Percentiles rank a stretch among this genome's conserved stretches.
Conservation (phyloP, 1,140 invertebrate genomes). For the Drosophila littoralis region DNA sequence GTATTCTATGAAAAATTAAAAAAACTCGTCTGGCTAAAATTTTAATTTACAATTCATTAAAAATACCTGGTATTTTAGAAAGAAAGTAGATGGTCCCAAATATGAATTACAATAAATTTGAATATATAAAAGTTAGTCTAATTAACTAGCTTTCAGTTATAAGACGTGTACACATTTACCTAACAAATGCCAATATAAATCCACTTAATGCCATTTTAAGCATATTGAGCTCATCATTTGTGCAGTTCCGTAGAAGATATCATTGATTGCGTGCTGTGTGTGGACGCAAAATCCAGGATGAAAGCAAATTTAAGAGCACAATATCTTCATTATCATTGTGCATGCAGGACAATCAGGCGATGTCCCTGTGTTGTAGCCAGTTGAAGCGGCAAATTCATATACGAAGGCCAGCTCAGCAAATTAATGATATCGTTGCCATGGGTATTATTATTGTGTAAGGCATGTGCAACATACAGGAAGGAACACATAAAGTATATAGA, state of each 20-base stretch:
- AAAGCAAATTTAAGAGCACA: slow-evolving; percentile 36
- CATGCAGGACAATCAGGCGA: slow-evolving; percentile 40
- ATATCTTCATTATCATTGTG: slow-evolving; percentile 47
- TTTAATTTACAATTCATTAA: too few relatives aligned
- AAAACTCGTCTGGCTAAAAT: too few relatives aligned
- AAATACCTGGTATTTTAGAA: too few relatives aligned
- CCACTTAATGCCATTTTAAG: slow-evolving; percentile 24
- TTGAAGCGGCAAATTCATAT: slow-evolving; percentile 51
- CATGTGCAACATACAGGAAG: too few relatives aligned
- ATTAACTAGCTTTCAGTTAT: too few relatives aligned
- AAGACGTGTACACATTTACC: background rate
- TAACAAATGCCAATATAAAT: slow-evolving; percentile 14
- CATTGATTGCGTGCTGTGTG: slow-evolving; percentile 16
- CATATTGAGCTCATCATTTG: slow-evolving; percentile 34
- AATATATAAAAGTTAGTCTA: background rate
- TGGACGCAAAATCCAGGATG: slow-evolving; percentile 34
- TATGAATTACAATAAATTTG: background rate
- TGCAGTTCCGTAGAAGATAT: background rate
- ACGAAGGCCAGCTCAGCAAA: slow-evolving; percentile 49
- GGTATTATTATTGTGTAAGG: background rate
- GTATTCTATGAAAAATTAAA: too few relatives aligned
- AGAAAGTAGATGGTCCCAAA: background rate
- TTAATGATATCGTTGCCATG: slow-evolving; percentile 11
- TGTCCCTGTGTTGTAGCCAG: slow-evolving; percentile 21
- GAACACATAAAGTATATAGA: too few relatives aligned